phyloP scores from a whole-genome alignment of 2,888 invertebrate species.

The Limnephilus auricula region DNA sequence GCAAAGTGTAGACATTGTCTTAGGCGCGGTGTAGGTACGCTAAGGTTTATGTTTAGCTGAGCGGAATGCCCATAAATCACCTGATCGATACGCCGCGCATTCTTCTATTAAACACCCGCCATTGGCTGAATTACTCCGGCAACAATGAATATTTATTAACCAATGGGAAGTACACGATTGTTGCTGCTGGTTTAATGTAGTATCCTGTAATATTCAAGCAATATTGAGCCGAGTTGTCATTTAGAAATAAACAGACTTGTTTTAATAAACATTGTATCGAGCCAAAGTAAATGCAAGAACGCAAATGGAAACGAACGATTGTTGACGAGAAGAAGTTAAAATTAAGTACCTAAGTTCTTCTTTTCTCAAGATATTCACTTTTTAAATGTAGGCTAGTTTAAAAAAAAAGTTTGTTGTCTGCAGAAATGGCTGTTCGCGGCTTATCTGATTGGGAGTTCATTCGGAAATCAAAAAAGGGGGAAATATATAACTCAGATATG shows the following conservation, averaged over 20 bases:
- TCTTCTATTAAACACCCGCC: slow-evolving; percentile 27
- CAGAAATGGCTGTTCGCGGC: too few relatives aligned
- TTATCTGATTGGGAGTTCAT: too few relatives aligned
- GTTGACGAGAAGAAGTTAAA: too few relatives aligned
- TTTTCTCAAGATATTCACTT: too few relatives aligned
- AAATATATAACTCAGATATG: too few relatives aligned
- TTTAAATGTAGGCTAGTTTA: too few relatives aligned
- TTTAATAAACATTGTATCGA: too few relatives aligned
- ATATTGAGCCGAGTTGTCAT: neutral
- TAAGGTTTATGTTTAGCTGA: slow-evolving; percentile 6
- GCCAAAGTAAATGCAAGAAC: too few relatives aligned
- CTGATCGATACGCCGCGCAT: slow-evolving; percentile 21
- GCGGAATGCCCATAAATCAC: slow-evolving; percentile 15
- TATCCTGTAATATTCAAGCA: neutral
- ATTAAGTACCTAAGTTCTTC: too few relatives aligned
- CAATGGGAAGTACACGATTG: slow-evolving; percentile 31
- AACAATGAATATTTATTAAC: slow-evolving; percentile 33
- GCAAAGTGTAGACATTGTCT: neutral
- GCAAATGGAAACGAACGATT: too few relatives aligned
- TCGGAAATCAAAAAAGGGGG: too few relatives aligned
- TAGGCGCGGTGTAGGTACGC: neutral
- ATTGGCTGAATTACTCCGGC: slow-evolving; percentile 16
- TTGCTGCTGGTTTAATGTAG: slow-evolving; percentile 2
- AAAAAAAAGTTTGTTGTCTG: too few relatives aligned
- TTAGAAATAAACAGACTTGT: neutral